Percentiles rank a stretch among this genome's conserved stretches.
These are phyloP conservation scores for Artemia sinica DNA, from an alignment of 2,888 invertebrate species.

Conservation along the genomic window DNA sequence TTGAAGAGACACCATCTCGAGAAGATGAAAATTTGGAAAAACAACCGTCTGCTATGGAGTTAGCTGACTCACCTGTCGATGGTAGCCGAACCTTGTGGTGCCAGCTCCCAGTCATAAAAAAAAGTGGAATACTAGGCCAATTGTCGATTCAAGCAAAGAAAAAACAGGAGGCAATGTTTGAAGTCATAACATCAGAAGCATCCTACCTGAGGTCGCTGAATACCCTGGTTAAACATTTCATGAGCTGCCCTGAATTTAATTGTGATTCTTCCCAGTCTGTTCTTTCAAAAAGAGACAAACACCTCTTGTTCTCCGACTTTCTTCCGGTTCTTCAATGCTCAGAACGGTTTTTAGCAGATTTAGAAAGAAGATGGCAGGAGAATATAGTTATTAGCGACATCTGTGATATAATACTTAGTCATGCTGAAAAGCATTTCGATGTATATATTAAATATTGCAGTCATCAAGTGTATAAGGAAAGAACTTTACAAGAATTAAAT, in stretches of 20 bases:
- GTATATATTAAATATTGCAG: constrained; percentile 86
- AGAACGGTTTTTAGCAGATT: constrained; percentile 59
- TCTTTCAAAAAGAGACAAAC: background rate
- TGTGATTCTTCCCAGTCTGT: background rate
- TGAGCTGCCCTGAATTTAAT: background rate
- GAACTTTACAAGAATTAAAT: background rate
- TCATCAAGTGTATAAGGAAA: constrained; percentile 51
- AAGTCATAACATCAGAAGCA: background rate
- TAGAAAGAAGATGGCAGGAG: constrained; percentile 80
- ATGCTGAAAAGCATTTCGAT: constrained; percentile 59
- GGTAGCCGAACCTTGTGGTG: constrained; percentile 66
- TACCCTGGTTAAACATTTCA: background rate
- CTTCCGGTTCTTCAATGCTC: constrained; percentile 29
- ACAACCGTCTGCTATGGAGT: constrained; percentile 29
- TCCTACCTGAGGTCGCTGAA: background rate
- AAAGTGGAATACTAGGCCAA: constrained; percentile 48
- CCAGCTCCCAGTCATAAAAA: constrained; percentile 76
- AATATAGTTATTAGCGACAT: constrained; percentile 64
- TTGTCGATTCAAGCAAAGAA: background rate
- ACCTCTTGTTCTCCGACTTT: background rate
- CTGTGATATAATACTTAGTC: constrained; percentile 59
- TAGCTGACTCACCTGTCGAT: constrained; percentile 29
- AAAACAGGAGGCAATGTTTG: background rate
- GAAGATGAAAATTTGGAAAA: too few species aligned
- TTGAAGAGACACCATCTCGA: too few species aligned